Evolutionary conservation across 1,140 invertebrate species (phyloP), one percentile per base, ranked within the genome.

Genomic region (Drosophila cardini): DNA sequence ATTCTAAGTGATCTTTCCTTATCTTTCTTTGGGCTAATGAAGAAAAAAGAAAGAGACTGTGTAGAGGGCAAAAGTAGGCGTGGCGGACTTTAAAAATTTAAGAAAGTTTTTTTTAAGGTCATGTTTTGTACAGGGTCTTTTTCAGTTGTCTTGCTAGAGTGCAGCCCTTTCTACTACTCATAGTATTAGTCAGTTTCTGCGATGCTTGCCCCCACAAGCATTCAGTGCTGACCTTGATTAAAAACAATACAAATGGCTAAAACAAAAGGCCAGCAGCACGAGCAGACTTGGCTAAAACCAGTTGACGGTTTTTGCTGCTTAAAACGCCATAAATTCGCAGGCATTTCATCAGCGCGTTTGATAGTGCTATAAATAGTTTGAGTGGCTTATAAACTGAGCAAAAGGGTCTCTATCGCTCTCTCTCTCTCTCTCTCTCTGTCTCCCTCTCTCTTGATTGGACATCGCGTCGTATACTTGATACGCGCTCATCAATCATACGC

Each of bases 401-500:
- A 52, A 52, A 52, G 48, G 48, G 48, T 13, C 21, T 40, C 36
- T 38, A 1, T 38, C 36, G 6, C 34, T 36, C 7, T 7, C 34
- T 36, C 7, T 36, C 34, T 36, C 3, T n/a, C 10, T n/a, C 11
- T n/a, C 38, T 40, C 38, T 40, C 11, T 40, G 11, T 40, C 9
- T 40, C 9, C 5, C 11, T 40, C 11, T 26, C 45, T 21, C 9
- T 16, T 50, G 46, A 9, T 30, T n/a, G 15, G 34, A 38, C 34
- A 26, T 53, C 63, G 53, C 13, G 30, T 8, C 70, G 70, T 68
- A 68, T 72, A 53, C 63, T 42, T 72, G 70, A 53, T 60, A 42
- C 45, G 50, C 3, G 32, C 21, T 46, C 53, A 72, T 86, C 71
- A 80, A 72, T 72, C 84, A 86, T 78, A 81, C 82, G 82, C 74